These are phyloP conservation scores for Sebastiscus albofasciatus DNA, from an alignment of 2,797 vertebrate species.

Conservation along the genomic window DNA sequence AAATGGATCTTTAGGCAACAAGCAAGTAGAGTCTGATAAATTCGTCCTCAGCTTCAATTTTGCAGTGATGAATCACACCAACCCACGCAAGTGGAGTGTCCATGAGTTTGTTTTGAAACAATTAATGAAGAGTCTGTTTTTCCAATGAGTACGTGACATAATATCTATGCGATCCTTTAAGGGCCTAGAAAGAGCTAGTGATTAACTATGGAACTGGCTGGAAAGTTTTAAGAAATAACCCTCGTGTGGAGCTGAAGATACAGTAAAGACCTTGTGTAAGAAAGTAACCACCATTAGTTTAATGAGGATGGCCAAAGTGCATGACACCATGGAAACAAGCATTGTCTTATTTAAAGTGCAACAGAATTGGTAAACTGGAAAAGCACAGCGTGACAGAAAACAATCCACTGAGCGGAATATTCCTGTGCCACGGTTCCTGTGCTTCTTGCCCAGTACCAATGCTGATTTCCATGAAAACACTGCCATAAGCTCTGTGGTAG, in stretches of 20 bases:
- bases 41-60: constrained; percentile 24
- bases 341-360: constrained; percentile 12
- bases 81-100: constrained; percentile 6
- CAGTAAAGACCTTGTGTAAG: neutral
- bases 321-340: constrained; percentile 29
- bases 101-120: constrained; percentile 36
- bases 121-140: constrained; percentile 34
- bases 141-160: constrained; percentile 9
- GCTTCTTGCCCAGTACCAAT: neutral
- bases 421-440: constrained; percentile 7
- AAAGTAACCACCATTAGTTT: constrained; percentile 31
- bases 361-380: constrained; percentile 25
- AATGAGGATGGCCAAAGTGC: constrained; percentile 28
- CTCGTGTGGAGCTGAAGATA: neutral
- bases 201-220: constrained; percentile 10
- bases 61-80: constrained; percentile 37
- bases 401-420: constrained; percentile 16
- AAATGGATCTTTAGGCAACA: neutral
- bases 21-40: constrained; percentile 28
- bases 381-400: constrained; percentile 8
- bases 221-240: constrained; percentile 3
- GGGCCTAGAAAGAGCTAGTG: neutral
- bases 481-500: neutral
- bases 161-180: constrained; percentile 13
- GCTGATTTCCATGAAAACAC: constrained; percentile 27